Evolutionary conservation across 2,797 vertebrate genomes (phyloP), one percentile per base, ranked within the genome.

Genomic region (Hafferia zeledoni): DNA sequence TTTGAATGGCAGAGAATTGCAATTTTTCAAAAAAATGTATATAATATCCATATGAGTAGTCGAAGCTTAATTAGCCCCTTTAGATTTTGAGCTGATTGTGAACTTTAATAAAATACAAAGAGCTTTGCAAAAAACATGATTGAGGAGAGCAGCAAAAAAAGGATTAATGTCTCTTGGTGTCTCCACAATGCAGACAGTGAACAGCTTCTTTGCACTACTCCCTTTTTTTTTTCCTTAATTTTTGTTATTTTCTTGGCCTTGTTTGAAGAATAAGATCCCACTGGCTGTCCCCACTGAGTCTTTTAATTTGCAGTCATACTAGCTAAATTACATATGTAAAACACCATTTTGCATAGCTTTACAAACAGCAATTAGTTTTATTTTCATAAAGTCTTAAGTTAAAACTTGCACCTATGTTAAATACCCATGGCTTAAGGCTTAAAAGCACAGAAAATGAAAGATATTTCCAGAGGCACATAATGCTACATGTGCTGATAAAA

Each of bases 1-100:
- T 87, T 25, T 69, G 65, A 95, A 88, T 77, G 33, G 72, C 44
- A 93, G 83, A 96, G 53, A 91, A 87, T 22, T 67, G n/a, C 16
- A 59, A 3, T 87, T 60, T 87, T 60, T 83, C 68, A 0, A 61
- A 70, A 69, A 57, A 52, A 44, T 18, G 8, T 3, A 15, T 25
- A 13, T 71, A 64, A 53, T 82, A 65, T 55, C 55, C 15, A 94
- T 76, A 59, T 30, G 33, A 35, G 50, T 60, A 85, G 75, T 84
- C 87, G 61, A 84, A 91, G 56, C 84, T 78, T 72, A 87, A 84
- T 88, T 93, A 67, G 20, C 37, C 19, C 5, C 27, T 85, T 89
- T 60, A 57, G 49, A 81, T 89, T 82, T 47, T 89, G 44, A 72
- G 39, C 46, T 79, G 52, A 53, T 81, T 80, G 25, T 78, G 65